Conservation (phyloP, 2,797 vertebrate species). For the Diplodus sargus region DNA sequence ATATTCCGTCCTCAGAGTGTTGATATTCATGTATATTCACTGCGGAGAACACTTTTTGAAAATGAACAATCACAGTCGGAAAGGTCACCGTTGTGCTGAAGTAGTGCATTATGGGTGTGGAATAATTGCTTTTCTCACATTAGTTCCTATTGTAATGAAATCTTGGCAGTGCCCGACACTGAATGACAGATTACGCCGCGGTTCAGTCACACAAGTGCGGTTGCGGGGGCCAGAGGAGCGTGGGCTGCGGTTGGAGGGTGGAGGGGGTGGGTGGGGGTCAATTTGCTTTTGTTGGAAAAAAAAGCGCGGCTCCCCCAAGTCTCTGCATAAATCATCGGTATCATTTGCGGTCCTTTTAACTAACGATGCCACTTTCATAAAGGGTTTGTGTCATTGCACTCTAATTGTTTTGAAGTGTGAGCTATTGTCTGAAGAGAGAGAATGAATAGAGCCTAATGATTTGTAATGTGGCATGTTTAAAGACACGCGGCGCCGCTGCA, state of each 20-base stretch:
- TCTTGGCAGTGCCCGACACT: conserved; percentile 61
- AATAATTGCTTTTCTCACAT: conserved; percentile 85
- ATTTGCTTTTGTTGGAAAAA: conserved; percentile 70
- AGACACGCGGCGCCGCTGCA: conserved; percentile 29
- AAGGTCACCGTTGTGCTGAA: conserved; percentile 82
- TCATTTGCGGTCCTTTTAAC: conserved; percentile 70
- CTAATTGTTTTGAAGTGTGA: conserved; percentile 77
- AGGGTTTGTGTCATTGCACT: conserved; percentile 66
- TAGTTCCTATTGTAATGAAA: conserved; percentile 83
- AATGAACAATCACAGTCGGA: conserved; percentile 79
- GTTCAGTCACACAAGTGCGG: conserved; percentile 69
- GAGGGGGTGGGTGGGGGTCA: conserved; percentile 47
- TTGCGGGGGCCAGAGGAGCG: background rate
- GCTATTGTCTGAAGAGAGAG: conserved; percentile 64
- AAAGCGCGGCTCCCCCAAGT: conserved; percentile 53
- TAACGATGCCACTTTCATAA: conserved; percentile 62
- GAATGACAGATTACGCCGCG: conserved; percentile 75
- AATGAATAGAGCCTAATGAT: conserved; percentile 75
- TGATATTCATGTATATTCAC: conserved; percentile 77
- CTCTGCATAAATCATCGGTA: conserved; percentile 67
- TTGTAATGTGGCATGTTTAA: conserved; percentile 72
- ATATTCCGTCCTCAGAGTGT: conserved; percentile 61
- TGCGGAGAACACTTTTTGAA: conserved; percentile 63
- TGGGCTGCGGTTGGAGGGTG: background rate
- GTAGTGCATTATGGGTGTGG: conserved; percentile 78